Evolutionary conservation across 2,888 invertebrate genomes (phyloP).

Genomic region (Athalia circularis): DNA sequence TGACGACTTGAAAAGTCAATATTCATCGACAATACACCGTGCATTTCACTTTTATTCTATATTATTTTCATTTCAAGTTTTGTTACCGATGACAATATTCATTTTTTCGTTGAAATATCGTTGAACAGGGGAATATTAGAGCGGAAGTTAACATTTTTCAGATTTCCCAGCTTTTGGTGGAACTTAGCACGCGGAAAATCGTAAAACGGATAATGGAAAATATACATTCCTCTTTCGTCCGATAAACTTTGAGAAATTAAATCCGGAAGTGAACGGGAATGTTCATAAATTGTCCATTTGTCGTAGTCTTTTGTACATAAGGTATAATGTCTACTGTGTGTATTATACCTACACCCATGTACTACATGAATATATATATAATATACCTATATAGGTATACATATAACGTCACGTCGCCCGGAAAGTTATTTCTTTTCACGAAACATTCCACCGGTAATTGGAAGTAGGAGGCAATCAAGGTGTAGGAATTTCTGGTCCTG

Average conservation of each 20-base stretch:
- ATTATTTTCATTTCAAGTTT: neutral
- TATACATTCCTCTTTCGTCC: no score
- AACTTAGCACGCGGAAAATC: no score
- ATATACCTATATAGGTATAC: neutral
- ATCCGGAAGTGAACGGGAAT: conserved; percentile 5
- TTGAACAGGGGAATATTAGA: neutral
- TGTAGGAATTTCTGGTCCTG: conserved; percentile 1
- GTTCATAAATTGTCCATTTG: conserved; percentile 13
- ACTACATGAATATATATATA: neutral
- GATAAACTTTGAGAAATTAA: neutral
- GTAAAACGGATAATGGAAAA: no score
- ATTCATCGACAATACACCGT: neutral
- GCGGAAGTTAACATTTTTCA: no score
- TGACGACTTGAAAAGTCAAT: neutral
- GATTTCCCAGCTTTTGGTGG: no score
- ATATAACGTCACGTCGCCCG: neutral
- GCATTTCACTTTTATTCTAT: neutral
- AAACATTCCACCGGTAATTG: conserved; percentile 39
- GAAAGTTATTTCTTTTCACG: conserved; percentile 25
- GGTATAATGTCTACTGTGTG: no score
- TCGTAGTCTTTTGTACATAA: neutral
- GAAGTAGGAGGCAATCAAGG: conserved; percentile 10
- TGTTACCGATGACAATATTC: neutral
- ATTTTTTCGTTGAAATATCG: no score
- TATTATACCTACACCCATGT: no score